Evolutionary conservation across 2,797 vertebrate genomes (phyloP).

Genomic region (Brotula barbata): DNA sequence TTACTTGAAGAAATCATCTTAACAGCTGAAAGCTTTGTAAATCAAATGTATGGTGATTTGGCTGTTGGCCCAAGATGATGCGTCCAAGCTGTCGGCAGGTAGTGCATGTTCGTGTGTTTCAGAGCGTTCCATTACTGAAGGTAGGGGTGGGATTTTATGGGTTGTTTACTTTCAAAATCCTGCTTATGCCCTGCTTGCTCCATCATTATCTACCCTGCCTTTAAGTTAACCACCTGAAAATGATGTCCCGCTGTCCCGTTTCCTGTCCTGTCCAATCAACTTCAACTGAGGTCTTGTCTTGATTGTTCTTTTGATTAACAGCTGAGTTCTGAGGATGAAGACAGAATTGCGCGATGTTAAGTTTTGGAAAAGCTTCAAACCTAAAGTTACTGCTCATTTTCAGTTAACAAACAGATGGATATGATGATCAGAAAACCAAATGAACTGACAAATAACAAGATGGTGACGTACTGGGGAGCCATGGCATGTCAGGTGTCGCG

Average conservation of each 20-base stretch:
- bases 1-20: too few species aligned
- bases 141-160: too few species aligned
- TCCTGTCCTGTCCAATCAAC: slow-evolving; percentile 47
- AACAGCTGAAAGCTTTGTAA: too few species aligned
- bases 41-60: too few species aligned
- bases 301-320: slow-evolving; percentile 10
- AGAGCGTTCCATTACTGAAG: too few species aligned
- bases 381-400: neutral
- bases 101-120: too few species aligned
- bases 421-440: neutral
- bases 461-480: slow-evolving; percentile 9
- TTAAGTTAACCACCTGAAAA: slow-evolving; percentile 56
- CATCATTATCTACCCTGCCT: too few species aligned
- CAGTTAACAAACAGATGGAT: neutral
- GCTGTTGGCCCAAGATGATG: too few species aligned
- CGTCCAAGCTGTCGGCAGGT: too few species aligned
- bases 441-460: neutral
- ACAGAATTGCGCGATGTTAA: neutral
- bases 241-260: accelerated
- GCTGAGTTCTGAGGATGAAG: slow-evolving; percentile 39
- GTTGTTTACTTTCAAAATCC: too few species aligned
- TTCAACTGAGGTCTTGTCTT: accelerated
- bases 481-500: neutral
- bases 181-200: too few species aligned
- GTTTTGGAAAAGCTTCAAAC: neutral